Evolutionary conservation across 64 coral and sea anemone genomes (phyloP).

Genomic region (Stichodactyla helianthus): DNA sequence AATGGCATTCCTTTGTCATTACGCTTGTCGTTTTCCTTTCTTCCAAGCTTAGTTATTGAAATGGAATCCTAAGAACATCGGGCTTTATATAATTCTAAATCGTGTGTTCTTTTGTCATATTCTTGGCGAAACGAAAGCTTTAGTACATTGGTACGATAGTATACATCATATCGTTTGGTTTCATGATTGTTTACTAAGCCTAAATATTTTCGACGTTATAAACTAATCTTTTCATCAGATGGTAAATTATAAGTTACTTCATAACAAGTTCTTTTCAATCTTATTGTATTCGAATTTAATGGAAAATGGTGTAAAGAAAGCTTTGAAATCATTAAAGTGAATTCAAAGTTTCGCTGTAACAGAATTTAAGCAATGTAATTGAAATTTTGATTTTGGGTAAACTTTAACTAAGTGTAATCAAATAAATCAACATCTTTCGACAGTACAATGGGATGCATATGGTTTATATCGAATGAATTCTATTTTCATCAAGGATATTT

Average conservation of each 20-base stretch:
- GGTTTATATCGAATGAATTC: no score
- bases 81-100: no score
- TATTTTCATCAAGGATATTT: no score
- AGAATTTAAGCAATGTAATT: no score
- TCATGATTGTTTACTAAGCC: not conserved
- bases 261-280: not conserved
- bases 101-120: no score
- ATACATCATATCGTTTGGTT: not conserved
- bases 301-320: no score
- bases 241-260: not conserved
- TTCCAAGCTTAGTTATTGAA: not conserved
- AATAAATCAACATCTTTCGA: no score
- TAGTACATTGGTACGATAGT: not conserved
- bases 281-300: not conserved
- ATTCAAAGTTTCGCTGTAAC: no score
- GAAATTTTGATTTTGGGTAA: no score
- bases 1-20: not conserved
- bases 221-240: not conserved
- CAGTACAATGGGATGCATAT: no score
- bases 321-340: no score
- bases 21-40: not conserved
- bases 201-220: not conserved
- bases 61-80: not conserved
- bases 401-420: no score
- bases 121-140: not conserved